These are phyloP conservation scores for Pithys albifrons DNA, from an alignment of 2,113 vertebrate genomes.

Conservation along the genomic window DNA sequence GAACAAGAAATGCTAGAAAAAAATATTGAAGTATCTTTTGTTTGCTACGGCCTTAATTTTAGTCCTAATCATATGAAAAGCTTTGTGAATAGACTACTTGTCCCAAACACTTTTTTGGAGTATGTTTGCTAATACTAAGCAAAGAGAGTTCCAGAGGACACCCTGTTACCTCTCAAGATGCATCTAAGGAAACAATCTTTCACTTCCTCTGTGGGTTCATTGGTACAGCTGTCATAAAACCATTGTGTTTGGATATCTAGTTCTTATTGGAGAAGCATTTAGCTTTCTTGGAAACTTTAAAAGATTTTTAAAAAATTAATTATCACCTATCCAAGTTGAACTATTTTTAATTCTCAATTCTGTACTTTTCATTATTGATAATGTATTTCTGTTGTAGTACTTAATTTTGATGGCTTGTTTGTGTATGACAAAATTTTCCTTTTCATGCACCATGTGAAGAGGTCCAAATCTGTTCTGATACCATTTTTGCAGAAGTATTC, in stretches of 20 bases:
- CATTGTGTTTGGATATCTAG: neutral
- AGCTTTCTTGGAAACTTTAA: neutral
- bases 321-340: neutral
- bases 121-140: neutral
- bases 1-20: neutral
- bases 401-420: neutral
- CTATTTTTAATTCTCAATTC: neutral
- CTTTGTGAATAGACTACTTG: neutral
- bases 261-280: neutral
- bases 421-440: neutral
- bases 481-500: neutral
- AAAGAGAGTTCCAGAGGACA: neutral
- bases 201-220: neutral
- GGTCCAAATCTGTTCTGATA: neutral
- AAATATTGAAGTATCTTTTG: neutral
- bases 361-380: neutral
- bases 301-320: neutral
- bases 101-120: neutral
- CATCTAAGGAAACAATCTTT: neutral
- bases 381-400: neutral
- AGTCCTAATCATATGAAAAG: neutral
- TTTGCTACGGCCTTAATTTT: neutral
- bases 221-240: neutral
- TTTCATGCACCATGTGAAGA: neutral
- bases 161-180: neutral